These are phyloP conservation scores for Caenorhabditis sinica DNA, from an alignment of 2,888 invertebrate species.

Conservation along the genomic window DNA sequence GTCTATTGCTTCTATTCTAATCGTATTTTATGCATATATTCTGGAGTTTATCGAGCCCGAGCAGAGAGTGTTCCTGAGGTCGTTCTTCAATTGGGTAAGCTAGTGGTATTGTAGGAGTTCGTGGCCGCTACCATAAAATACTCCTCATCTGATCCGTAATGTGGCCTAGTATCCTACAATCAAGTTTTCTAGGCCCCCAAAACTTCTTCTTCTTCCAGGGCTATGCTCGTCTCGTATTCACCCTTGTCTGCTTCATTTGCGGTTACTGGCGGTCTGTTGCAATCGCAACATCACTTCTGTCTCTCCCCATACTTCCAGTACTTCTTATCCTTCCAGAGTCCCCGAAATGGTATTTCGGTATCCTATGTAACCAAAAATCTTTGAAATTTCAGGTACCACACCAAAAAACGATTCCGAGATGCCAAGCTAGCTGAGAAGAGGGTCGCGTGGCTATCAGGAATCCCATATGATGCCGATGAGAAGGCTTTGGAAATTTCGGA, in stretches of 20 bases:
- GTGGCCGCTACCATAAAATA: no score
- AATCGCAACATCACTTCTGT: conserved; percentile 63
- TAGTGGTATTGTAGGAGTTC: no score
- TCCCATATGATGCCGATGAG: conserved; percentile 1
- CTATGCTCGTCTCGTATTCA: conserved; percentile 74
- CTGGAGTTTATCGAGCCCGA: conserved; percentile 71
- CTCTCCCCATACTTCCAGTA: conserved; percentile 63
- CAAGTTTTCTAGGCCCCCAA: not conserved
- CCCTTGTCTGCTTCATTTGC: conserved; percentile 69
- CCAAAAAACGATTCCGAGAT: conserved; percentile 61
- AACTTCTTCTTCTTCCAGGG: conserved; percentile 62
- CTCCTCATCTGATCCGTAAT: no score
- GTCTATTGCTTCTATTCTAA: conserved; percentile 70
- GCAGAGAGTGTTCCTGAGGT: conserved; percentile 72
- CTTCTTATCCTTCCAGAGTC: conserved; percentile 69
- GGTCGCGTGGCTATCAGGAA: conserved; percentile 54
- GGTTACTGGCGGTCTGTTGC: conserved; percentile 72
- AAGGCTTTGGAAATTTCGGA: conserved; percentile 4
- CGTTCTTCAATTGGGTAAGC: conserved; percentile 75
- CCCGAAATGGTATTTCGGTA: conserved; percentile 67
- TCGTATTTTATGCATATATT: conserved; percentile 74
- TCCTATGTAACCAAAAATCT: not conserved
- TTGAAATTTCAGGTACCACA: conserved; percentile 44
- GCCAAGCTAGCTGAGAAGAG: conserved; percentile 59
- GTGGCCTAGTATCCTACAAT: not conserved